Evolutionary conservation across 2,113 vertebrate species (phyloP).

Genomic region (Gnathochromis pfefferi): DNA sequence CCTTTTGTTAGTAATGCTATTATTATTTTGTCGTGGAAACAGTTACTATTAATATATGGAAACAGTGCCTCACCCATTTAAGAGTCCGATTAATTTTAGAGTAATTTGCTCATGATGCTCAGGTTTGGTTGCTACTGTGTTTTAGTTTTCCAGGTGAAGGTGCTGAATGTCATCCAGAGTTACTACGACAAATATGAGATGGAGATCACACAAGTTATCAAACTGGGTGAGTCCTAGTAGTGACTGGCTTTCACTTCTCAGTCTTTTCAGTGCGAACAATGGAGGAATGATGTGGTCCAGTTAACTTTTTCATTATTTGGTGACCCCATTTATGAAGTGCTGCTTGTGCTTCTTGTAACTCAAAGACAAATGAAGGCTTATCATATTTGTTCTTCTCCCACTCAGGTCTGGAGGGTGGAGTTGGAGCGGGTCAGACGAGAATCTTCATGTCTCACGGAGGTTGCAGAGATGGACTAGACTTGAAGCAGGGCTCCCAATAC

Average conservation of each 20-base stretch:
- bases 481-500: constrained; percentile 58
- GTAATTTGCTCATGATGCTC: neutral
- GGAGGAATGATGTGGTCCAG: neutral
- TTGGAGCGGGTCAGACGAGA: constrained; percentile 38
- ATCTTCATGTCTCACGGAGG: constrained; percentile 66
- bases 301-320: neutral
- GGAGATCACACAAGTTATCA: constrained; percentile 64
- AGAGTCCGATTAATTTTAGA: neutral
- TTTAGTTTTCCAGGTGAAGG: constrained; percentile 62
- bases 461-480: constrained; percentile 57
- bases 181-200: constrained; percentile 72
- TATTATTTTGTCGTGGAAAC: neutral
- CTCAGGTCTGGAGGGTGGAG: constrained; percentile 53
- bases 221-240: constrained; percentile 56
- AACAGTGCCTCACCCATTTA: neutral
- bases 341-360: neutral
- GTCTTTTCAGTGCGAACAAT: neutral
- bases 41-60: neutral
- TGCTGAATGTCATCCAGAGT: constrained; percentile 45
- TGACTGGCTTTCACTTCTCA: fast-evolving
- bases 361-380: neutral
- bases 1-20: neutral
- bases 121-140: neutral
- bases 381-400: fast-evolving
- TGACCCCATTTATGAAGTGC: neutral